A percentile compares a stretch with the other conserved stretches of the same genome.
Conservation (phyloP, 2,888 invertebrate species). For the Yponomeuta evonymella region DNA sequence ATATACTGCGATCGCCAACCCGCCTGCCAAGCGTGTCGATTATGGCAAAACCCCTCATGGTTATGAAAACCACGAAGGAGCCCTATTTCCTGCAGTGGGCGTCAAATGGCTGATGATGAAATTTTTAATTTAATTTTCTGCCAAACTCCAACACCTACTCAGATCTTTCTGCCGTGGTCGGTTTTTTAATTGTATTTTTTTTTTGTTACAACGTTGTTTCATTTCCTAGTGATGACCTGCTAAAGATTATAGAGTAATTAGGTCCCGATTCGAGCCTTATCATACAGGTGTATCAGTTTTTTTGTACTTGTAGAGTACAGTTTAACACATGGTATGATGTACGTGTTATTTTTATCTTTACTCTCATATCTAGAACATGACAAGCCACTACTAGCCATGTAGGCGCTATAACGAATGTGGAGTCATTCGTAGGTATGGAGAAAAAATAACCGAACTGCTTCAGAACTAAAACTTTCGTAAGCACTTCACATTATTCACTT, state of each 20-base stretch:
- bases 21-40: too few species aligned
- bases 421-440: background rate
- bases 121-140: too few species aligned
- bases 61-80: too few species aligned
- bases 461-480: too few species aligned
- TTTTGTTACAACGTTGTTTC: constrained; percentile 37
- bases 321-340: background rate
- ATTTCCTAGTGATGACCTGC: constrained; percentile 54
- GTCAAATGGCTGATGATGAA: too few species aligned
- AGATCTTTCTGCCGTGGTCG: too few species aligned
- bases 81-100: too few species aligned
- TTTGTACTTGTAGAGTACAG: constrained; percentile 45
- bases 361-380: background rate
- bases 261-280: constrained; percentile 61
- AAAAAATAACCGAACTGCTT: background rate
- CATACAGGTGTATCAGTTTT: constrained; percentile 67
- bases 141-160: too few species aligned
- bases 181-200: too few species aligned
- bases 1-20: too few species aligned
- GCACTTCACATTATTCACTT: too few species aligned
- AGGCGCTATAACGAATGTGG: background rate
- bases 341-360: background rate
- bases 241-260: constrained; percentile 69
- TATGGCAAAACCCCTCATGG: too few species aligned
- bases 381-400: background rate